Evolutionary conservation across 2,888 invertebrate species (phyloP).

Genomic region (Callyntrura guangdongensis): DNA sequence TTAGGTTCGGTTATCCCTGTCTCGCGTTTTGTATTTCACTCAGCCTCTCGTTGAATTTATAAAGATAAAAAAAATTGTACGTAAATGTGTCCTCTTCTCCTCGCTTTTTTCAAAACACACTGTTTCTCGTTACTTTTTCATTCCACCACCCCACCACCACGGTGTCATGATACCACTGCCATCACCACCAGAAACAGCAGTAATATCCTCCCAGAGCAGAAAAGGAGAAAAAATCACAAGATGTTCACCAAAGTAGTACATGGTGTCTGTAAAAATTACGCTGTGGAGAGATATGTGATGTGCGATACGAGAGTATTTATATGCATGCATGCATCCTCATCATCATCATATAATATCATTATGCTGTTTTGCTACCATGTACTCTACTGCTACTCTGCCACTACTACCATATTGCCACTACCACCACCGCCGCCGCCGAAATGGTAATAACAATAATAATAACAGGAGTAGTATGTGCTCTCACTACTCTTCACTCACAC

Average conservation of each 20-base stretch:
- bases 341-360: conserved; percentile 15
- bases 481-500: not conserved
- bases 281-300: conserved; percentile 56
- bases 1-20: not conserved
- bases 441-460: conserved; percentile 56
- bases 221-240: conserved; percentile 49
- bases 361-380: conserved; percentile 7
- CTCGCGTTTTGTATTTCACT: conserved; percentile 69
- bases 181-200: not conserved
- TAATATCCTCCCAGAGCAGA: conserved; percentile 12
- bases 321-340: conserved; percentile 33
- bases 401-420: too few species aligned
- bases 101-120: not conserved
- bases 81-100: conserved; percentile 33
- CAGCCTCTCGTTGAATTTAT: conserved; percentile 59
- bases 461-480: conserved; percentile 39
- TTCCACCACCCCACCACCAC: not conserved
- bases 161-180: too few species aligned
- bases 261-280: conserved; percentile 57
- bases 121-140: not conserved
- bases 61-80: conserved; percentile 21
- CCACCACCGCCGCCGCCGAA: conserved; percentile 25
- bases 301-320: conserved; percentile 48
- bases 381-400: too few species aligned
- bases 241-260: conserved; percentile 68